A percentile compares a stretch with the other conserved stretches of the same genome.
Evolutionary conservation across 2,888 invertebrate genomes (phyloP).

Genomic region (Diarsia rubi): DNA sequence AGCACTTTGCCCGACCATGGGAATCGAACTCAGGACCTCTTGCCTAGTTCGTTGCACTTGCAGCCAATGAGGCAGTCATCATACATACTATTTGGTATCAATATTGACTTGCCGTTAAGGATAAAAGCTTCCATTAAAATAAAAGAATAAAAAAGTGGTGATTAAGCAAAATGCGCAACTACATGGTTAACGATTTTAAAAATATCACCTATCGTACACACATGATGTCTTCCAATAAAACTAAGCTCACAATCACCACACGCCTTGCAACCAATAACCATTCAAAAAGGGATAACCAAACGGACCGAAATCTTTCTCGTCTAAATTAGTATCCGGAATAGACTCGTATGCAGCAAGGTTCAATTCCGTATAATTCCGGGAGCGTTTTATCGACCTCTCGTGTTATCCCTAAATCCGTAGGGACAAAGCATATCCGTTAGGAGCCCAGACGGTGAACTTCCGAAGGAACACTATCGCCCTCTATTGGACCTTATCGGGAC

Average conservation of each 20-base stretch:
- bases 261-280: slow-evolving; percentile 25
- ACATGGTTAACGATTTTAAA: not conserved
- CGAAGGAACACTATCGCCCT: slow-evolving; percentile 78
- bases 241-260: slow-evolving; percentile 4
- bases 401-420: slow-evolving; percentile 71
- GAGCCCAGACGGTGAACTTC: slow-evolving; percentile 74
- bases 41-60: no score
- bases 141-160: no score
- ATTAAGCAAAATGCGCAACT: not conserved
- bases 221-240: not conserved
- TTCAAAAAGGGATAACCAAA: slow-evolving; percentile 54
- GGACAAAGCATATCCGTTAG: slow-evolving; percentile 83
- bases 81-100: no score
- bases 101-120: no score
- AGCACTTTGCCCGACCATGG: no score
- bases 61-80: no score
- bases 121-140: no score
- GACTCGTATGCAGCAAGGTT: slow-evolving; percentile 68
- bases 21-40: no score
- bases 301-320: slow-evolving; percentile 58
- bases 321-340: slow-evolving; percentile 66
- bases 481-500: slow-evolving; percentile 71
- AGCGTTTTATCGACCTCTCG: slow-evolving; percentile 66
- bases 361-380: slow-evolving; percentile 64
- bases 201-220: not conserved